Base-by-base conservation (phyloP, 1,140 invertebrate species). In the Lepidurus couesii region DNA sequence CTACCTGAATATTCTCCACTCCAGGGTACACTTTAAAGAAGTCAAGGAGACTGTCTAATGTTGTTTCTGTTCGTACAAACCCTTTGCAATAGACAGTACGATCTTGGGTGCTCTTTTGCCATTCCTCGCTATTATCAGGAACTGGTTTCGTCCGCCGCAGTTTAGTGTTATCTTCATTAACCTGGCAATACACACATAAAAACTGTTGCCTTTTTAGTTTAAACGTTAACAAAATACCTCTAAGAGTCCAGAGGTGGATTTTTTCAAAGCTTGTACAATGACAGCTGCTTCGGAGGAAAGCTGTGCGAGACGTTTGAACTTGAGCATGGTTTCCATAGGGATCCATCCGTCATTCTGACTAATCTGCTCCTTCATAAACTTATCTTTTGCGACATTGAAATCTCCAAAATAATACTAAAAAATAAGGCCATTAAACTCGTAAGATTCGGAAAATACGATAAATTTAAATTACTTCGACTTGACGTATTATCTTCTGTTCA, bases 261-360 rank as follows among this genome's bases (percentile, higher is more conserved):
- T 91, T 81, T 88, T 88, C 6, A 98, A 80, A 0, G 95, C 92
- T 79, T 88, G 87, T 6, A 90, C 86, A 81, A 98, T 95, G 1
- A 90, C 86, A 47, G 90, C 86, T 0, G 84, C 77, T 83, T 97
- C 92, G 74, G 86, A 89, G 3, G 90, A 89, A 0, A 98, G 82
- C 42, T 88, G 85, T 1, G 93, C 90, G 47, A 98, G 86, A 42
- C 95, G 88, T 82, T 97, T 96, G 83, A 98, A 98, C 80, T 91
- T 96, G 43, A 94, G 86, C 86, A 98, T 90, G 1, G 92, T 89
- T 1, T 92, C 89, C 47, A 98, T 83, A 1, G 93, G 89, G 42
- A 98, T 88, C 96, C 95, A 98, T 9, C 96, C 96, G 82, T 96
- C 90, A 82, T 97, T 92, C 80, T 92, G 85, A 82, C 91, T 92